Conservation (phyloP, 1,140 invertebrate genomes). For the Megalopta genalis region DNA sequence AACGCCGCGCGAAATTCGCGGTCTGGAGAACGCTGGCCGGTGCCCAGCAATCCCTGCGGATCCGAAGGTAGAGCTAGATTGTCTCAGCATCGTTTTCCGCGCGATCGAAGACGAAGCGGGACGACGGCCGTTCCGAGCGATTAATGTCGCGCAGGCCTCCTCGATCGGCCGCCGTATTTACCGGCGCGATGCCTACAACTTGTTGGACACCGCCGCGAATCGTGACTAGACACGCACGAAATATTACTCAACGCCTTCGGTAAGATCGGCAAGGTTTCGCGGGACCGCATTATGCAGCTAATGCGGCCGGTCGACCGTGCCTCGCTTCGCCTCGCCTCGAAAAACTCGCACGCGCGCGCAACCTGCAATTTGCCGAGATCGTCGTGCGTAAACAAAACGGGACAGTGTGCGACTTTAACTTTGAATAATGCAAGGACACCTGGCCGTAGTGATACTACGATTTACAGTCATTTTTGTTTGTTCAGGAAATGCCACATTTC, state of each 20-base stretch:
- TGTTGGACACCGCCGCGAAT: conserved; percentile 60
- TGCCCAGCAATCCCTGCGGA: not conserved
- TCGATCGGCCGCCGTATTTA: conserved; percentile 15
- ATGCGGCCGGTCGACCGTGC: not conserved
- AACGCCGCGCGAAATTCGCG: conserved; percentile 21
- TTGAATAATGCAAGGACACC: conserved; percentile 7
- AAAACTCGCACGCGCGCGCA: not conserved
- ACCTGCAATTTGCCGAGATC: conserved; percentile 18
- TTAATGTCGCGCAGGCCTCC: conserved; percentile 31
- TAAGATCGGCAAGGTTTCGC: conserved; percentile 8
- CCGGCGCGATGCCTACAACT: conserved; percentile 53
- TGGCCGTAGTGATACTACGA: not conserved
- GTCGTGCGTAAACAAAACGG: not conserved
- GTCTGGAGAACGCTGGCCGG: conserved; percentile 26
- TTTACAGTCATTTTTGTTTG: too few species aligned
- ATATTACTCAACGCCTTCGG: conserved; percentile 10
- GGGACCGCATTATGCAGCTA: not conserved
- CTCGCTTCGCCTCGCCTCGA: not conserved
- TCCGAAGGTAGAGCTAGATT: too few species aligned
- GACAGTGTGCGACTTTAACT: not conserved
- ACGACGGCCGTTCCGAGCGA: not conserved
- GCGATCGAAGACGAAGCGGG: conserved; percentile 30
- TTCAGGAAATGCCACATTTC: too few species aligned
- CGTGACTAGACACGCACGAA: conserved; percentile 34
- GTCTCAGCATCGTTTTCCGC: conserved; percentile 3